Base-by-base conservation (phyloP, 2,888 invertebrate genomes). In the Coelopa pilipes region DNA sequence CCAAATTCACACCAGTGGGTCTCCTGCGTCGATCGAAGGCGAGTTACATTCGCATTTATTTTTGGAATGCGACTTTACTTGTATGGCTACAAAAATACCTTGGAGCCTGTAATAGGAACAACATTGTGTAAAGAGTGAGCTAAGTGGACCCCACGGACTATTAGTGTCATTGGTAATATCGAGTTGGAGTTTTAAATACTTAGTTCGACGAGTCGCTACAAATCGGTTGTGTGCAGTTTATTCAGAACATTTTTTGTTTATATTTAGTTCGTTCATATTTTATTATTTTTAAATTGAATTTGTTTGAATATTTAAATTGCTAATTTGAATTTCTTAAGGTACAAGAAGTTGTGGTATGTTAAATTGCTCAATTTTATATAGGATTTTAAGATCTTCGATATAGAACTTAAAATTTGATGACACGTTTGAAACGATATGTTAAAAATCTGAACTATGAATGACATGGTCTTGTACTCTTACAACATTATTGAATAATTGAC, bases 61-160 rank as follows among this genome's bases (percentile, higher is more conserved):
- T 70, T 70, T 53, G 70, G 63, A 63, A 47, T 55, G 55, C 45
- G 24, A 17, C 34, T 34, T 34, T 7, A 34, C 34, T 34, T 34
- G 34, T 34, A 7, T 34, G 34, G 34, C 4, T 34, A 34, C 34
- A 34, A 34, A 34, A 34, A 34, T 34, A 34, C 34, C 34, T 4
- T 34, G 34, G 34, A 34, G 34, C 34, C 34, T 34, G 34, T 34
- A 34, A 34, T 34, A 34, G 34, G 4, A 34, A 34, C 34, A 34
- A 34, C 34, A 34, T 7, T 34, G 34, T 34, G 34, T 34, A 34
- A 34, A 2, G 34, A 4, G 34, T 34, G 60, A 24, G 62, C 45
- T 72, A 76, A 75, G 74, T 74, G 73, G 76, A 76, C 78, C 78
- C 76, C 78, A 78, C 78, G 78, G 78, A 75, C 77, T 65, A 72